Percentiles rank a stretch among this genome's conserved stretches.
Evolutionary conservation across 2,888 invertebrate species (phyloP).

Genomic region (Aporophyla lueneburgensis): DNA sequence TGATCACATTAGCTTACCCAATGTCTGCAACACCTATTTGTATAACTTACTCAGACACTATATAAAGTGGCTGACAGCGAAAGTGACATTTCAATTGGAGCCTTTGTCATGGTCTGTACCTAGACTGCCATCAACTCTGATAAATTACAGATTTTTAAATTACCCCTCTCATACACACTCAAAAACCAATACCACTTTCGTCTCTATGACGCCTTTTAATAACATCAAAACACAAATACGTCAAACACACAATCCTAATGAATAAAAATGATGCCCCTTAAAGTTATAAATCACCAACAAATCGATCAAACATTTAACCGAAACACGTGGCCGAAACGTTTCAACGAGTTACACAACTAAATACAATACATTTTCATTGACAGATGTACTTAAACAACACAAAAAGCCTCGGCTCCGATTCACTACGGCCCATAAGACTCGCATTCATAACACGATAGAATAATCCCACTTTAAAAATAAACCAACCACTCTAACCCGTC

Average conservation of each 20-base stretch:
- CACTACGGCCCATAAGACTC: constrained; percentile 81
- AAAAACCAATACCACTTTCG: neutral
- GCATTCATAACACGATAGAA: constrained; percentile 82
- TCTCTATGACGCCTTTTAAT: neutral
- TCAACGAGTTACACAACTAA: constrained; percentile 58
- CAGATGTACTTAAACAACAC: constrained; percentile 79
- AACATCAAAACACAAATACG: neutral
- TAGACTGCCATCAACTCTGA: too few species aligned
- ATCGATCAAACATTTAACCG: constrained; percentile 61
- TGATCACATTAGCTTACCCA: neutral
- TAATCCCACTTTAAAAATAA: constrained; percentile 85
- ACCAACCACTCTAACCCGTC: constrained; percentile 77
- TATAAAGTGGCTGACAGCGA: neutral
- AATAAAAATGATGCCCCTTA: constrained; percentile 53
- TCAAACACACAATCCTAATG: constrained; percentile 47
- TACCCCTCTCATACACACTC: neutral
- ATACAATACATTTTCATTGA: constrained; percentile 76
- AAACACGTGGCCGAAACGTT: constrained; percentile 62
- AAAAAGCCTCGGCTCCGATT: constrained; percentile 80
- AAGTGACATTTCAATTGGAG: constrained; percentile 21
- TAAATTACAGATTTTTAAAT: neutral
- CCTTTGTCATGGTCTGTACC: constrained; percentile 2
- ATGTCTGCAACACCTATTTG: neutral
- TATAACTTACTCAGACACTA: neutral
- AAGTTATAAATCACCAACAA: constrained; percentile 62